These are phyloP conservation scores for Cardiocondyla obscurior DNA, from an alignment of 1,140 invertebrate genomes.

Conservation along the genomic window DNA sequence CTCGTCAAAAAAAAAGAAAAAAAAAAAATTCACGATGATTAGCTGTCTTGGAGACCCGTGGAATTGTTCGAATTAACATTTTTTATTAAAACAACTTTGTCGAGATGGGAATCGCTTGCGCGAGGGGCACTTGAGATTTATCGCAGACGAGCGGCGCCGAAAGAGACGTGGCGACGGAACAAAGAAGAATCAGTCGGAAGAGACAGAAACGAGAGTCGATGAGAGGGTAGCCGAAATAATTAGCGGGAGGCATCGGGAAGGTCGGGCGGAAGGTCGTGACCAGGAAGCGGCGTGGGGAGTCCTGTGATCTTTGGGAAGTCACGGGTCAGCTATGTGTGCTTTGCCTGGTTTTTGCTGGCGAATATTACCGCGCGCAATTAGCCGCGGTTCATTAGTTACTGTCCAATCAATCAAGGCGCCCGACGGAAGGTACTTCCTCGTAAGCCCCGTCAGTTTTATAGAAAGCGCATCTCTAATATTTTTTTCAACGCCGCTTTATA, in stretches of 20 bases:
- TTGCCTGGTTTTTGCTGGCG: slow-evolving; percentile 72
- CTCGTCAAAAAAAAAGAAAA: too few species aligned
- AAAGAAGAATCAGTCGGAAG: slow-evolving; percentile 62
- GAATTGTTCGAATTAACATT: too few species aligned
- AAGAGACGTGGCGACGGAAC: slow-evolving; percentile 40
- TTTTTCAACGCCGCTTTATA: background rate
- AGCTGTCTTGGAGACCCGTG: too few species aligned
- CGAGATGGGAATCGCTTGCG: slow-evolving; percentile 28
- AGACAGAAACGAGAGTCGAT: slow-evolving; percentile 63
- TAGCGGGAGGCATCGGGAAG: slow-evolving; percentile 74
- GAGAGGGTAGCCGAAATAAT: slow-evolving; percentile 72
- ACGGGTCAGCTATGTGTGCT: slow-evolving; percentile 76
- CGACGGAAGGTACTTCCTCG: slow-evolving; percentile 59
- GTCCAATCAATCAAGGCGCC: slow-evolving; percentile 74
- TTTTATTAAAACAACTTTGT: too few species aligned
- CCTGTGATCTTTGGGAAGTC: slow-evolving; percentile 78
- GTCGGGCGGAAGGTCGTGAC: slow-evolving; percentile 78
- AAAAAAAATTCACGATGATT: too few species aligned
- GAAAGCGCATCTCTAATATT: slow-evolving; percentile 4
- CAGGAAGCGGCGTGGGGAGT: slow-evolving; percentile 75
- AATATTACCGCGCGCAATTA: slow-evolving; percentile 77
- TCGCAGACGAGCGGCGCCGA: slow-evolving; percentile 10
- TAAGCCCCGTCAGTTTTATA: slow-evolving; percentile 49
- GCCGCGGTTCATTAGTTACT: slow-evolving; percentile 76
- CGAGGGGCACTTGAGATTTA: slow-evolving; percentile 17